Base-by-base conservation (phyloP, 2,888 invertebrate genomes). In the Desoria tigrina region DNA sequence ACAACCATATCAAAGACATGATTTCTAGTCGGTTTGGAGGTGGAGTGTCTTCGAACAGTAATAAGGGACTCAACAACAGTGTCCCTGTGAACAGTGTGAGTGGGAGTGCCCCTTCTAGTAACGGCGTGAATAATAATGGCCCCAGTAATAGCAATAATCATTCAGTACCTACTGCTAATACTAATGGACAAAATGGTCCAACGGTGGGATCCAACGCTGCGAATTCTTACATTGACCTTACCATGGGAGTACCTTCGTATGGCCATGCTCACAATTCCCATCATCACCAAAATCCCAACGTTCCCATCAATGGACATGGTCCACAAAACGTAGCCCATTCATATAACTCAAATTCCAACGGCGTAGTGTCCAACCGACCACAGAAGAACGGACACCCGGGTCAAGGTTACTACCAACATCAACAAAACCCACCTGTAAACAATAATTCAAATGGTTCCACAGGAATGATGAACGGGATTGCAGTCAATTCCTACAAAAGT, bases 1-100 rank as follows among this genome's bases (percentile, higher is more conserved):
- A 90, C 78, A 88, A 90, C 79, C 89, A 90, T 3, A 85, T 90
- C 69, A 90, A 90, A 82, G 90, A 90, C 77, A 88, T 90, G 84
- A 89, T 90, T 78, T 90, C 90, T 24, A 89, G 88, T 79, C 86
- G 88, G 77, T 90, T 90, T 79, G 88, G 88, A 77, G 21, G 27
- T 14, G 18, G 45, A 18, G 45, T 32, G 32, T 32, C 32, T 32
- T 32, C 32, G 32, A 32, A 26, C 21, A 18, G 27, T 18, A 16
- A 26, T 9, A 24, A 59, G 39, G 63, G 66, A n/a, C 50, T 68
- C 11, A 68, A 68, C 61, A 68, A 68, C 63, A 58, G 45, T 32
- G 32, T 11, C 32, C 32, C 26, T 9, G 42, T 23, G 24, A 62
- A 53, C 55, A 16, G 42, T 42, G 42, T 26, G 16, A 32, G 45